Evolutionary conservation across 2,888 invertebrate species (phyloP).

Genomic region (Deilephila elpenor): DNA sequence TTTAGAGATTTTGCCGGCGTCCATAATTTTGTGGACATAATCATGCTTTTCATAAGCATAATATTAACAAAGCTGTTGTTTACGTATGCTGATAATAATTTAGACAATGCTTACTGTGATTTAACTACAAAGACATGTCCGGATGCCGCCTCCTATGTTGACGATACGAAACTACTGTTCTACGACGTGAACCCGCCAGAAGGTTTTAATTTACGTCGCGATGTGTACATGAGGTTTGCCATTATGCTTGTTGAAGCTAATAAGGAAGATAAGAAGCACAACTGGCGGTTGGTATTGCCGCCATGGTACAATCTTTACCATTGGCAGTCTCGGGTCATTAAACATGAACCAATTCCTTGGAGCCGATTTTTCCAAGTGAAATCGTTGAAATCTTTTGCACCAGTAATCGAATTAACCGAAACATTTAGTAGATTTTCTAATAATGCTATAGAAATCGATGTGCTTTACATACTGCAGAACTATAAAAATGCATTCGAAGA

Average conservation of each 20-base stretch:
- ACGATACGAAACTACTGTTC: slow-evolving; percentile 87
- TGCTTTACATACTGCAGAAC: slow-evolving; percentile 92
- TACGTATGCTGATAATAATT: slow-evolving; percentile 39
- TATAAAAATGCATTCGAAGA: slow-evolving; percentile 93
- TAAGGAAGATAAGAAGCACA: slow-evolving; percentile 70
- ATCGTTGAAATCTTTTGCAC: slow-evolving; percentile 90
- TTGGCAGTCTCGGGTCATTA: slow-evolving; percentile 88
- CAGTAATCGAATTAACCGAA: slow-evolving; percentile 94
- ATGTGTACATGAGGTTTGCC: slow-evolving; percentile 97
- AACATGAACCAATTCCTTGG: slow-evolving; percentile 90
- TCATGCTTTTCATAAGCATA: slow-evolving; percentile 25
- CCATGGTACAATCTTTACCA: slow-evolving; percentile 97
- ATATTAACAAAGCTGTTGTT: slow-evolving; percentile 40
- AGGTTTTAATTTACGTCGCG: slow-evolving; percentile 98
- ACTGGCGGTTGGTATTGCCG: slow-evolving; percentile 91
- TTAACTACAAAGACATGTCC: slow-evolving; percentile 42
- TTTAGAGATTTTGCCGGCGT: too few relatives aligned
- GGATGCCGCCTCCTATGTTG: slow-evolving; percentile 18
- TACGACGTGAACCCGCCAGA: slow-evolving; percentile 98
- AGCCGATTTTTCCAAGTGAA: slow-evolving; percentile 92
- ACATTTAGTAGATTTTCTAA: slow-evolving; percentile 78
- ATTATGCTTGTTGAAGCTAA: slow-evolving; percentile 90
- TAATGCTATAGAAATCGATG: slow-evolving; percentile 85
- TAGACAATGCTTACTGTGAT: slow-evolving; percentile 47
- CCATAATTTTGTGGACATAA: not conserved